Conservation (phyloP, 2,888 invertebrate genomes). For the Epistrophella euchroma region DNA sequence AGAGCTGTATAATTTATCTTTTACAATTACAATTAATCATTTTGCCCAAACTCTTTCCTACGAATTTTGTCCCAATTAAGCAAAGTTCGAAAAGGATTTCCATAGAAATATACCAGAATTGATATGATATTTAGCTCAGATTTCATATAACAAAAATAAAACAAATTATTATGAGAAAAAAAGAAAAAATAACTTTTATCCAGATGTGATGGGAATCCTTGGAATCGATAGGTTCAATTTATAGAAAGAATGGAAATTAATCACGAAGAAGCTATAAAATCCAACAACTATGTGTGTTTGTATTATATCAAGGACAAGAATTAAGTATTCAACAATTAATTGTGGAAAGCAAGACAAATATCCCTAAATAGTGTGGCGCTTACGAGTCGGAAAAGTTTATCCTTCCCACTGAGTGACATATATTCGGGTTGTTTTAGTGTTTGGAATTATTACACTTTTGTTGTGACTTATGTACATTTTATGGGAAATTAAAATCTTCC, state of each 20-base stretch:
- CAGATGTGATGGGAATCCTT: conserved; percentile 3
- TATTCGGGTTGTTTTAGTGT: neutral
- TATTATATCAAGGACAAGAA: conserved; percentile 6
- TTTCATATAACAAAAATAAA: conserved; percentile 14
- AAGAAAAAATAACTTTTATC: neutral
- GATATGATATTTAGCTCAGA: conserved; percentile 17
- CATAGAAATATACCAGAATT: neutral
- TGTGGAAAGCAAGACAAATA: conserved; percentile 8
- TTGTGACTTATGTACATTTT: conserved; percentile 10
- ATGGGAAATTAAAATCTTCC: neutral
- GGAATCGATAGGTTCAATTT: neutral
- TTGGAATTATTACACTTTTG: conserved; percentile 4
- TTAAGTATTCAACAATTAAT: conserved; percentile 13
- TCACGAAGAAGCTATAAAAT: conserved; percentile 14
- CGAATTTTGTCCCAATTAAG: conserved; percentile 2
- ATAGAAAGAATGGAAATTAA: neutral
- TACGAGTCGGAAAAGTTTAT: neutral
- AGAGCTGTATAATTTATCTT: conserved; percentile 21
- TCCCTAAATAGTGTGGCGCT: conserved; percentile 13
- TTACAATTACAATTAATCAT: conserved; percentile 19
- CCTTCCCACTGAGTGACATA: neutral
- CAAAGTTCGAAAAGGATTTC: conserved; percentile 19
- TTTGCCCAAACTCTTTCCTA: neutral
- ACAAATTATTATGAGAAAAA: neutral
- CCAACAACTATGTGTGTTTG: too few species aligned